Percentiles rank a stretch among this genome's conserved stretches.
Conservation (phyloP, 2,888 invertebrate genomes). For the Brenthis ino region DNA sequence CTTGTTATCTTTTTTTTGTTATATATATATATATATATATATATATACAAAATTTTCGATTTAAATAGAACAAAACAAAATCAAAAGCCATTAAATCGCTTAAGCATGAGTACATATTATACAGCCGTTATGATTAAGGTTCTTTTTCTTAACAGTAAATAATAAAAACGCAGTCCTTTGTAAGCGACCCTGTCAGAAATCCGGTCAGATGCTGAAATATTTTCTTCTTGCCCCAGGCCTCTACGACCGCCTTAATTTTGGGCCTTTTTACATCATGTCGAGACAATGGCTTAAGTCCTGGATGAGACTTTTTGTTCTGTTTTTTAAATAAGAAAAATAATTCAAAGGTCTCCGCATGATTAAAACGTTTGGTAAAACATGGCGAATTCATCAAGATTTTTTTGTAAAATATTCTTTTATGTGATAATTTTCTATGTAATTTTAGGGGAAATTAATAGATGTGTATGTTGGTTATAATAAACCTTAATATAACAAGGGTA, state of each 20-base stretch:
- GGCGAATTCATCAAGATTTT: neutral
- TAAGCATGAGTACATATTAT: too few relatives aligned
- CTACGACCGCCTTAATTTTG: constrained; percentile 26
- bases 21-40: too few relatives aligned
- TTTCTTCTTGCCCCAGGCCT: constrained; percentile 23
- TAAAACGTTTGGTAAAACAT: constrained; percentile 28
- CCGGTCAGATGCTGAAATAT: constrained; percentile 36
- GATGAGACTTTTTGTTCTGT: constrained; percentile 32
- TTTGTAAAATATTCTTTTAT: neutral
- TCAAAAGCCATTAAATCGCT: too few relatives aligned
- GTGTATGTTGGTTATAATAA: too few relatives aligned
- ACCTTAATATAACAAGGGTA: too few relatives aligned
- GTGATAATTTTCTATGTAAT: neutral
- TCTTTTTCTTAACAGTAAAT: constrained; percentile 6
- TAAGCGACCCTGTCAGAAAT: constrained; percentile 27
- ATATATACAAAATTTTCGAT: too few relatives aligned
- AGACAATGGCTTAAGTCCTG: constrained; percentile 35
- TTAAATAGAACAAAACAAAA: too few relatives aligned
- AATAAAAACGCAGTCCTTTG: constrained; percentile 20
- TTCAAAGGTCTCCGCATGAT: constrained; percentile 30
- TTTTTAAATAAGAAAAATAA: constrained; percentile 32
- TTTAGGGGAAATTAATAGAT: too few relatives aligned
- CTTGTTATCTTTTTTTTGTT: too few relatives aligned
- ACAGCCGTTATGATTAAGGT: neutral
- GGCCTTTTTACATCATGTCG: constrained; percentile 34